Evolutionary conservation across 2,113 vertebrate species (phyloP).

Genomic region (Sylvia atricapilla): DNA sequence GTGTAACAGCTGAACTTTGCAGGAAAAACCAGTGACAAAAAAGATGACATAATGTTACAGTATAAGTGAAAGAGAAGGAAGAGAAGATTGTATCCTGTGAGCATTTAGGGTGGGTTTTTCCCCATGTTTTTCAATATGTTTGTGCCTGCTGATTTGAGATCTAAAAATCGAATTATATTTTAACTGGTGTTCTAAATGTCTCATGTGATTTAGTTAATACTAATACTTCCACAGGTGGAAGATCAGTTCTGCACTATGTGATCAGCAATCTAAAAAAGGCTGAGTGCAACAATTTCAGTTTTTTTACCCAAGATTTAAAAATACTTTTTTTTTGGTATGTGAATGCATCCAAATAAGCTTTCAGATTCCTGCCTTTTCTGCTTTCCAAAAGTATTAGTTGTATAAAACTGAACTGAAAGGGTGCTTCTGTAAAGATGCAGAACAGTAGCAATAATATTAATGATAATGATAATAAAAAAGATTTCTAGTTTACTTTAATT

Average conservation of each 20-base stretch:
- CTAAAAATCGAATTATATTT: neutral
- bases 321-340: neutral
- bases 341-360: neutral
- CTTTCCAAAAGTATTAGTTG: neutral
- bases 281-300: neutral
- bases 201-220: neutral
- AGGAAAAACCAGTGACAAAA: neutral
- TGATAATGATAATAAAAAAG: too few relatives aligned
- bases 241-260: neutral
- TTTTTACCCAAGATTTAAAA: neutral
- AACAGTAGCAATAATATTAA: neutral
- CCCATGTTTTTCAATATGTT: neutral
- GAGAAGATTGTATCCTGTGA: neutral
- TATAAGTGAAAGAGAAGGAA: neutral
- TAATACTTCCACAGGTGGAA: neutral
- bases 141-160: neutral
- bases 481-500: neutral
- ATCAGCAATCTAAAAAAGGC: neutral
- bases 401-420: neutral
- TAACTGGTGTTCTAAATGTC: neutral
- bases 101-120: neutral
- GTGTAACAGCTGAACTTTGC: neutral
- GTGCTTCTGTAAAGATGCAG: neutral
- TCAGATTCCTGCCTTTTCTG: neutral
- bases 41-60: neutral